Conservation (phyloP, 2,888 invertebrate genomes). For the Ophion ellenae region DNA sequence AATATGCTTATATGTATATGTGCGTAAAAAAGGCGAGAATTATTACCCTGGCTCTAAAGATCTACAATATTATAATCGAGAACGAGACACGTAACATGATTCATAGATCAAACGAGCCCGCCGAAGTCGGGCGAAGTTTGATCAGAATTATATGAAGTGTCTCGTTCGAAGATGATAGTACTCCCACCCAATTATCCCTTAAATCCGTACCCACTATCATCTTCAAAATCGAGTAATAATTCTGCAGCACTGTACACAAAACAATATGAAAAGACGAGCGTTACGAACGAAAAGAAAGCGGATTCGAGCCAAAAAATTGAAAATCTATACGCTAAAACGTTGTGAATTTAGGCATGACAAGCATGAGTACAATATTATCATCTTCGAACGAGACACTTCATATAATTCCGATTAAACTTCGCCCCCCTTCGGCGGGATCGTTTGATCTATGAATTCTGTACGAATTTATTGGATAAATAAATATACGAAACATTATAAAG, state of each 20-base stretch:
- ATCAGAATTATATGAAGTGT: not conserved
- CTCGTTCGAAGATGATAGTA: too few relatives aligned
- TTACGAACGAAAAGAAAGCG: too few relatives aligned
- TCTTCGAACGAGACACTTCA: too few relatives aligned
- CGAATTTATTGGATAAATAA: too few relatives aligned
- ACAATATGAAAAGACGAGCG: not conserved
- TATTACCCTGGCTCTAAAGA: not conserved
- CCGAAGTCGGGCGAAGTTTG: not conserved
- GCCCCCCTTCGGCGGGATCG: too few relatives aligned
- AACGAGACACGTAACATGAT: constrained; percentile 7
- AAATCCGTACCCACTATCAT: not conserved
- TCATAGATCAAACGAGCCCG: not conserved
- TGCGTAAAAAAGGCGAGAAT: not conserved
- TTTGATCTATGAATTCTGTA: not conserved
- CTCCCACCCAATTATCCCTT: constrained; percentile 3
- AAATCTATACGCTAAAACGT: too few relatives aligned
- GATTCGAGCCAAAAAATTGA: too few relatives aligned
- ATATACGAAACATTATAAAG: too few relatives aligned
- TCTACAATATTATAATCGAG: not conserved
- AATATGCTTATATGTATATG: too few relatives aligned
- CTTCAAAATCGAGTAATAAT: constrained; percentile 15
- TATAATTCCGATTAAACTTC: too few relatives aligned
- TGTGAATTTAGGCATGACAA: too few relatives aligned
- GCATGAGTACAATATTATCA: too few relatives aligned
- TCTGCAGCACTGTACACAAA: not conserved